Conservation (phyloP, 2,888 invertebrate genomes). For the Drosophila gaucha region DNA sequence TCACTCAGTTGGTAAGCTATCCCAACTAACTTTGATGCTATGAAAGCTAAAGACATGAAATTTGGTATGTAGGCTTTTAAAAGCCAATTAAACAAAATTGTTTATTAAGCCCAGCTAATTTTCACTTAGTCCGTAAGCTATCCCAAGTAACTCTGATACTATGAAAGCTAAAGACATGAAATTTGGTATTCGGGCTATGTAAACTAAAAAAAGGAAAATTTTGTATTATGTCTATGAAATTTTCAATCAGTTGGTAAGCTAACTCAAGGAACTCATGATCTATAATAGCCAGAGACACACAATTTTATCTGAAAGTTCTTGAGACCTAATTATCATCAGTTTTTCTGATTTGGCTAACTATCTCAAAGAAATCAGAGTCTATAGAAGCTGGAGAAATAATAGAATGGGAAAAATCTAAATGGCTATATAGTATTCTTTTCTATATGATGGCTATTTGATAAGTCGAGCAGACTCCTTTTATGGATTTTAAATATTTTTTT, state of each 20-base stretch:
- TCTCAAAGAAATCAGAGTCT: background rate
- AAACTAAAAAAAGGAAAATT: accelerated
- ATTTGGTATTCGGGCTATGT: background rate
- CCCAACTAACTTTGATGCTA: no score
- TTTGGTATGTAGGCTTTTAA: background rate
- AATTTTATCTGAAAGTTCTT: background rate
- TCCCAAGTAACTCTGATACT: background rate
- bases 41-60: background rate
- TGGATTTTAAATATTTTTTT: constrained; percentile 18
- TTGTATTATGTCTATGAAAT: accelerated
- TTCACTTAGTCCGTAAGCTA: background rate
- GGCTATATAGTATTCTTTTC: no score
- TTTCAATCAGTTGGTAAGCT: background rate
- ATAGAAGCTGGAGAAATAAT: background rate
- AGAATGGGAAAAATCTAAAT: no score
- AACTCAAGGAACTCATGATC: background rate
- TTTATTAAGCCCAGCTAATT: no score
- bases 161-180: background rate
- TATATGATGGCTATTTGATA: no score
- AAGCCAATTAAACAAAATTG: no score
- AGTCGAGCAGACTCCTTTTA: background rate
- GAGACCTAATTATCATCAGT: background rate
- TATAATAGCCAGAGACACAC: background rate
- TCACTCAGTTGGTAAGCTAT: no score
- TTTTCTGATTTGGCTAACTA: no score